phyloP scores from a whole-genome alignment of 1,140 invertebrate genomes.

The Drosophila obscura region DNA sequence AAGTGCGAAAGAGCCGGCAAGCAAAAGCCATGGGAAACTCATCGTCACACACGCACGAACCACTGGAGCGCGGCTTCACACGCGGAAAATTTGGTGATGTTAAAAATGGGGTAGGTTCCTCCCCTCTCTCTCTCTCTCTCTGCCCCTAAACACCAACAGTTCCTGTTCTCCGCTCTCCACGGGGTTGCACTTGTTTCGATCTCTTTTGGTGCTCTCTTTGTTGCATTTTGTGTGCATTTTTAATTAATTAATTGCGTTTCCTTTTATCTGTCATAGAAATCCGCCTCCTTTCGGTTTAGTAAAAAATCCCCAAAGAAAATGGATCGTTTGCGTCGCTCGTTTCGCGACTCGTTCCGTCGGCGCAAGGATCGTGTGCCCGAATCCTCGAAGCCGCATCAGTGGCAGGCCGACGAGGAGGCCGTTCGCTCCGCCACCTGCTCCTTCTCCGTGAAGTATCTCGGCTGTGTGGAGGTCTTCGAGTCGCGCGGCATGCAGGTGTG shows the following conservation, averaged over 20 bases:
- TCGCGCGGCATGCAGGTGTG: conserved; percentile 99
- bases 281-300: conserved; percentile 85
- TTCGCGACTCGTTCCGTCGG: conserved; percentile 95
- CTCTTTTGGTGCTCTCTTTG: conserved; percentile 1
- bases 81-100: conserved; percentile 84
- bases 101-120: conserved; percentile 83
- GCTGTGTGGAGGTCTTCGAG: conserved; percentile 99
- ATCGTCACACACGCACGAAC: conserved; percentile 84
- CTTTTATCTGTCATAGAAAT: conserved; percentile 82
- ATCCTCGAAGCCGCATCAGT: conserved; percentile 97
- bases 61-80: conserved; percentile 83
- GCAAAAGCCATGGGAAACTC: conserved; percentile 80
- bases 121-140: too few species aligned
- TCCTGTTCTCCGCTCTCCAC: not conserved
- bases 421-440: conserved; percentile 97
- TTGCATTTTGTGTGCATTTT: not conserved
- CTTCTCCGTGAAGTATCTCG: conserved; percentile 99
- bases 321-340: conserved; percentile 95
- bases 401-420: conserved; percentile 98
- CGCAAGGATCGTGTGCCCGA: conserved; percentile 93
- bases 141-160: too few species aligned
- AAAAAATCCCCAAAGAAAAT: conserved; percentile 91
- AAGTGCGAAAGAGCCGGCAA: conserved; percentile 8
- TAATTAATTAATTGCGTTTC: conserved; percentile 14
- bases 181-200: conserved; percentile 71